A percentile compares a stretch with the other conserved stretches of the same genome.
These are phyloP conservation scores for Urocyon cinereoargenteus DNA, from an alignment of 2,797 vertebrate species.

Conservation along the genomic window DNA sequence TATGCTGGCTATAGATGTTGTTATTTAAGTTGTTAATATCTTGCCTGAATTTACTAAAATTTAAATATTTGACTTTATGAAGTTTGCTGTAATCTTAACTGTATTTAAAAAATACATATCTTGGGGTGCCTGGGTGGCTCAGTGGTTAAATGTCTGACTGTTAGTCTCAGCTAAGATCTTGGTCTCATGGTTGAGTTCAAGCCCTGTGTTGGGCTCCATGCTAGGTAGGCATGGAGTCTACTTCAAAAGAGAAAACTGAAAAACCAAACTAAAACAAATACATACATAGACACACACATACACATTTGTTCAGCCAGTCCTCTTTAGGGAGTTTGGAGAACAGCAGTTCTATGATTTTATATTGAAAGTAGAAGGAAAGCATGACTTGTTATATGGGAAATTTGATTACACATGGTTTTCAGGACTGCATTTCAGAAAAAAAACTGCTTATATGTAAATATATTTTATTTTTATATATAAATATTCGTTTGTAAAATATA, in stretches of 20 bases:
- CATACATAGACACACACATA: too few relatives aligned
- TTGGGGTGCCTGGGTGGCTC: not conserved
- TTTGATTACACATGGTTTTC: constrained; percentile 23
- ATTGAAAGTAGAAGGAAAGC: constrained; percentile 13
- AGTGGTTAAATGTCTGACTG: not conserved
- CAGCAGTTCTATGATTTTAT: not conserved
- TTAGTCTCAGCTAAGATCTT: not conserved
- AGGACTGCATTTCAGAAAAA: constrained; percentile 49
- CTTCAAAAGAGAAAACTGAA: not conserved
- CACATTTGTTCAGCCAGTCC: not conserved
- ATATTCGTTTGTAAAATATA: not conserved
- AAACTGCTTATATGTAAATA: not conserved
- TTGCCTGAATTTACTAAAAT: constrained; percentile 53
- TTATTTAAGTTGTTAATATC: constrained; percentile 11
- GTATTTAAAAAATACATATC: not conserved
- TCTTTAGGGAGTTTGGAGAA: not conserved
- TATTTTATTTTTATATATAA: not conserved
- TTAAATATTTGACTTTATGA: not conserved
- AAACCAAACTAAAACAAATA: not conserved
- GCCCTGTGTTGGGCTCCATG: not conserved
- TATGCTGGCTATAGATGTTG: not conserved
- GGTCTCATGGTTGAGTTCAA: not conserved
- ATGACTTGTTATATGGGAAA: not conserved
- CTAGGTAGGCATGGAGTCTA: not conserved
- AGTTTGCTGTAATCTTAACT: not conserved